Evolutionary conservation across 1,140 invertebrate species (phyloP).

Genomic region (Medauroidea extradentata): DNA sequence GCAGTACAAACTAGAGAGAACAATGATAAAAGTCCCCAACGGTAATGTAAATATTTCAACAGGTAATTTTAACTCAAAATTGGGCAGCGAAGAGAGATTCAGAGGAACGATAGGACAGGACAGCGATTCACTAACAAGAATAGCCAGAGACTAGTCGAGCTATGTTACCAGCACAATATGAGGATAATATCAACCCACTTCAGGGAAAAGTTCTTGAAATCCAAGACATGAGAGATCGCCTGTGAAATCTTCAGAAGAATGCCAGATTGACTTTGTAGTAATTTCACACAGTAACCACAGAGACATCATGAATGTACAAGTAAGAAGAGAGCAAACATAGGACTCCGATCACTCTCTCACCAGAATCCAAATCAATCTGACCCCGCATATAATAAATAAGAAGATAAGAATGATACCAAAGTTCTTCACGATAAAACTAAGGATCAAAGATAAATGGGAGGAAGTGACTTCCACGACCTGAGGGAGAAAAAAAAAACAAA

Average conservation of each 20-base stretch:
- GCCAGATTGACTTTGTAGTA: too few relatives aligned
- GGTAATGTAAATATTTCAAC: not conserved
- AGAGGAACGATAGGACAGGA: not conserved
- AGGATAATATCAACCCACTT: not conserved
- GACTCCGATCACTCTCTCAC: too few relatives aligned
- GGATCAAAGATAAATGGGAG: not conserved
- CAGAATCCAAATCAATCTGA: too few relatives aligned
- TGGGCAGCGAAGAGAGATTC: not conserved
- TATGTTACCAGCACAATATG: not conserved
- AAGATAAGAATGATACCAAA: not conserved
- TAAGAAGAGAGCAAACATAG: not conserved
- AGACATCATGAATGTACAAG: conserved; percentile 1
- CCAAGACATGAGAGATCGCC: not conserved
- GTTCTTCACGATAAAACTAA: not conserved
- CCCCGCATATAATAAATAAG: not conserved
- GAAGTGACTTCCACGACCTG: not conserved
- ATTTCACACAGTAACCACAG: too few relatives aligned
- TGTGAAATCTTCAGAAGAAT: not conserved
- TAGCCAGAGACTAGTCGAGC: not conserved
- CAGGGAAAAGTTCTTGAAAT: not conserved
- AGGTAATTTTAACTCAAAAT: not conserved
- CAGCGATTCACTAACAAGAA: not conserved
- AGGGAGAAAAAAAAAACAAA: not conserved
- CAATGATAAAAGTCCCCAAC: not conserved
- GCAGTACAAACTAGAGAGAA: conserved; percentile 1